Percentiles rank a stretch among this genome's conserved stretches.
phyloP scores from a whole-genome alignment of 2,797 vertebrate species.

The Sebastes iracundus region DNA sequence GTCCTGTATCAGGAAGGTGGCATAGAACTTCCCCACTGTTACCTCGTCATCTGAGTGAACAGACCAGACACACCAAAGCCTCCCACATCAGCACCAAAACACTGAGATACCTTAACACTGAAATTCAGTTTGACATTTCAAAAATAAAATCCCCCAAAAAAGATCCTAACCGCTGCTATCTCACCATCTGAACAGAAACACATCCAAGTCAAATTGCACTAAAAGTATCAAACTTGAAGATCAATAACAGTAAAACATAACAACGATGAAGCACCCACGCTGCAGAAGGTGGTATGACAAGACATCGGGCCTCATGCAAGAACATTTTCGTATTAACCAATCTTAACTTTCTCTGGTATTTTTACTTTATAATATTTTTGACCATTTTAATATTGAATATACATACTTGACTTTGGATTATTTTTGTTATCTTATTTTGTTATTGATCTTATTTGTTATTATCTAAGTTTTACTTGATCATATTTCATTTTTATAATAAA shows the following conservation, averaged over 20 bases:
- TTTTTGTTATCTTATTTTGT: no score
- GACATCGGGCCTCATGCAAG: no score
- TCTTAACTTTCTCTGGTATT: no score
- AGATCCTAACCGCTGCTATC: background rate
- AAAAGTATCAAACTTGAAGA: background rate
- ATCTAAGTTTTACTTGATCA: no score
- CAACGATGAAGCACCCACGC: background rate
- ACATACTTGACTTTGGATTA: no score
- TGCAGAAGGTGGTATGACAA: background rate
- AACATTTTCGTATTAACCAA: no score
- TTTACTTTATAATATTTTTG: no score
- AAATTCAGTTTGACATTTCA: background rate
- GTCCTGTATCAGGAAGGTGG: constrained; percentile 99
- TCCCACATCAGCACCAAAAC: constrained; percentile 84
- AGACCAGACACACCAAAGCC: constrained; percentile 93
- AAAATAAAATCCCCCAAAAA: background rate
- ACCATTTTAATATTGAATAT: no score
- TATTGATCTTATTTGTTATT: no score
- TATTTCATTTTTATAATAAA: no score
- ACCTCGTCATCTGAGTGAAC: constrained; percentile 99
- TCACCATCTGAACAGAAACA: background rate
- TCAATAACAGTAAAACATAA: background rate
- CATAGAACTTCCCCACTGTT: constrained; percentile 99
- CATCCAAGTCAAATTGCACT: background rate
- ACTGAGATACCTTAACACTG: background rate